A percentile compares a stretch with the other conserved stretches of the same genome.
phyloP scores from a whole-genome alignment of 2,797 vertebrate genomes.

The Mormyrus hasselquistii region DNA sequence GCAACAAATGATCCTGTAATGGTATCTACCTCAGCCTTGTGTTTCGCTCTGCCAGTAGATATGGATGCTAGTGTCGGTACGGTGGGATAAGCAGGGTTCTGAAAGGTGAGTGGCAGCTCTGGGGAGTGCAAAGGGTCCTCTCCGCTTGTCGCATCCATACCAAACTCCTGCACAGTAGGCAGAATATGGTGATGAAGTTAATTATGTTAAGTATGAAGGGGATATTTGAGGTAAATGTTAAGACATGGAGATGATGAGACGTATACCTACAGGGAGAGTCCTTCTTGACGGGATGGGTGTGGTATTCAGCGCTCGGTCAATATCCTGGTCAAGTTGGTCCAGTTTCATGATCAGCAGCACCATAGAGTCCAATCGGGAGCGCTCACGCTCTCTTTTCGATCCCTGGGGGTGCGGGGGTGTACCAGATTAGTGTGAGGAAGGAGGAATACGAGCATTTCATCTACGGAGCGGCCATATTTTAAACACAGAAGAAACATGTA shows the following conservation, averaged over 20 bases:
- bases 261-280: neutral
- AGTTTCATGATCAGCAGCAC: conserved; percentile 93
- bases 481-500: neutral
- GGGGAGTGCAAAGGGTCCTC: neutral
- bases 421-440: neutral
- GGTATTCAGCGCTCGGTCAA: conserved; percentile 75
- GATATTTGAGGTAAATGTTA: neutral
- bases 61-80: neutral
- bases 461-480: neutral
- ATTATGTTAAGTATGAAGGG: neutral
- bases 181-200: neutral
- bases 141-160: neutral
- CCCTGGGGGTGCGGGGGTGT: conserved; percentile 50
- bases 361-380: conserved; percentile 86
- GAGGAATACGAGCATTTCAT: neutral
- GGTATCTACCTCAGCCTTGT: neutral
- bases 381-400: conserved; percentile 65
- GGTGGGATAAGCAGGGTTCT: neutral
- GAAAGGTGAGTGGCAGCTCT: neutral
- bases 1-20: neutral
- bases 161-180: neutral
- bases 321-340: conserved; percentile 93
- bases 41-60: neutral
- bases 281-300: neutral
- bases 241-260: neutral